These are phyloP conservation scores for Oscheius myriophilus DNA, from an alignment of 2,888 invertebrate genomes.

Conservation along the genomic window DNA sequence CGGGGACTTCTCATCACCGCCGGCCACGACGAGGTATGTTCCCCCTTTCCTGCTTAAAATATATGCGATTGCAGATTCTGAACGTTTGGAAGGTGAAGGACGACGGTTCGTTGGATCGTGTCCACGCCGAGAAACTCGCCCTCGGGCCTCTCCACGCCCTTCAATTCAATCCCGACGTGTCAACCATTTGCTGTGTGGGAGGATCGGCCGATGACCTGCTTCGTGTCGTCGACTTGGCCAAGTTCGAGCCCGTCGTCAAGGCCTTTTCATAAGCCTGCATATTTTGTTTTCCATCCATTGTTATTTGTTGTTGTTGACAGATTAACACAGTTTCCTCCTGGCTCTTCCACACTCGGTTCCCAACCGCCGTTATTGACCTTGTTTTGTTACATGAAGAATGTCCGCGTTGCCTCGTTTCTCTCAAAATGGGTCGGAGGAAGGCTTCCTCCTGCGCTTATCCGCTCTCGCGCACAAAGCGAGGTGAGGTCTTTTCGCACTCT, in stretches of 20 bases:
- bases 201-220: conserved; percentile 59
- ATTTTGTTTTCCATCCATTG: conserved; percentile 1
- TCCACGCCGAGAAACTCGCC: conserved; percentile 50
- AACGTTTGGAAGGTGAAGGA: conserved; percentile 60
- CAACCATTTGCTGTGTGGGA: conserved; percentile 53
- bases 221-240: conserved; percentile 57
- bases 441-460: too few species aligned
- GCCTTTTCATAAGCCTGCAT: conserved; percentile 41
- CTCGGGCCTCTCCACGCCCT: conserved; percentile 55
- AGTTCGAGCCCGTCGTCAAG: conserved; percentile 49
- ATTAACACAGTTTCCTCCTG: too few species aligned
- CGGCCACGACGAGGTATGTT: conserved; percentile 58
- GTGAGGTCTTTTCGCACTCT: not conserved
- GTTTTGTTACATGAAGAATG: too few species aligned
- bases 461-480: too few species aligned
- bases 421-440: too few species aligned
- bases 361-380: too few species aligned
- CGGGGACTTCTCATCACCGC: conserved; percentile 57
- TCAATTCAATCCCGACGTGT: conserved; percentile 60
- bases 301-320: conserved; percentile 9
- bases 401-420: too few species aligned
- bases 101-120: conserved; percentile 39
- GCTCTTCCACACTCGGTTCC: too few species aligned
- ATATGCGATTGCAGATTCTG: conserved; percentile 49
- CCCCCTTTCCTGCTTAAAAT: not conserved